Evolutionary conservation across 2,888 invertebrate species (phyloP).

Genomic region (Watsonalla binaria): DNA sequence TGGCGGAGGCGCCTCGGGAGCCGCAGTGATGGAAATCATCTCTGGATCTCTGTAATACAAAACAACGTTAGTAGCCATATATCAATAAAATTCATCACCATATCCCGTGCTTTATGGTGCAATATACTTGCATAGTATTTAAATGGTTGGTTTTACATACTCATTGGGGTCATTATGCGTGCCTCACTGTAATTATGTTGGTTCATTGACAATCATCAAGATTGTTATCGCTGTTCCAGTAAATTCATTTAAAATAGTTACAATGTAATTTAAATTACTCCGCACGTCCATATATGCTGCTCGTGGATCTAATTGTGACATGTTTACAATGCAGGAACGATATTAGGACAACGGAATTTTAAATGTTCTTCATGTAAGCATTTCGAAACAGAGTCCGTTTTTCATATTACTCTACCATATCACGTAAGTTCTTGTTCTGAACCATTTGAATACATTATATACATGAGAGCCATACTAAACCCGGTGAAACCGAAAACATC

Average conservation of each 20-base stretch:
- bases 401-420: conserved; percentile 40
- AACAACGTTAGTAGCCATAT: not conserved
- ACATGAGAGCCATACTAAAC: too few relatives aligned
- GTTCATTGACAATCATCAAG: conserved; percentile 29
- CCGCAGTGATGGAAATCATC: conserved; percentile 97
- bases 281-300: conserved; percentile 37
- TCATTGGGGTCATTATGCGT: conserved; percentile 14
- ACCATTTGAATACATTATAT: conserved; percentile 41
- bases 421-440: conserved; percentile 41
- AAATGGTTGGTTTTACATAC: conserved; percentile 6
- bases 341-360: conserved; percentile 47
- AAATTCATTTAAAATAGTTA: conserved; percentile 38
- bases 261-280: conserved; percentile 35
- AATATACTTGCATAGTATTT: conserved; percentile 3
- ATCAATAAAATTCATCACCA: not conserved
- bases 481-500: conserved; percentile 29
- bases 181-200: conserved; percentile 17
- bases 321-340: conserved; percentile 46
- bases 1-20: conserved; percentile 96
- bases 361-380: conserved; percentile 40
- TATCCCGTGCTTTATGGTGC: not conserved
- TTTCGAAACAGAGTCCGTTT: conserved; percentile 36
- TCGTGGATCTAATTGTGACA: conserved; percentile 49
- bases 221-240: conserved; percentile 30
- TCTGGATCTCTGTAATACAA: conserved; percentile 87